Base-by-base conservation (phyloP, 2,888 invertebrate genomes). In the Galeruca laticollis region DNA sequence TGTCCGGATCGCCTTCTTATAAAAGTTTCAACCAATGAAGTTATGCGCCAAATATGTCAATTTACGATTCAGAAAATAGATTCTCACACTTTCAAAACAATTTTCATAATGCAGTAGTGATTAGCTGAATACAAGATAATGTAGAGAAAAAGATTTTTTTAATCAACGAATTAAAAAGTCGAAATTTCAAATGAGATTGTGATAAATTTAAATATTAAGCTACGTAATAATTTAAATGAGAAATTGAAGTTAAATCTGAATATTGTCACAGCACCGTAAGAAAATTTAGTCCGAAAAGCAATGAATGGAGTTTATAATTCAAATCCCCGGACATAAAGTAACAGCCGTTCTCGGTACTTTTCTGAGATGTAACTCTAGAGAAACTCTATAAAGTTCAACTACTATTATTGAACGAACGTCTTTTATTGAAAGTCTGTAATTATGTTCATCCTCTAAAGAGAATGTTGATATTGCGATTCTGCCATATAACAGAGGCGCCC, bases 311-410 rank as follows among this genome's bases (percentile, higher is more conserved):
- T 66, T 66, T 66, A 66, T 66, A 66, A 66, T 66, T 66, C 66
- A 66, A 66, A 59, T 59, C 66, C 59, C 47, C 33, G 20, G 69
- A 52, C 56, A 65, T 60, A 54, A 69, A 69, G 65, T 69, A 69
- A 69, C 69, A 69, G 63, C 65, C 69, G 60, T 54, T 65, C 59
- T 65, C 65, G 15, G 60, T 56, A 61, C 65, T 69, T 65, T 65
- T 54, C 60, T 43, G 57, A 59, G 57, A 68, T 68, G 63, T 51
- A 70, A 68, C 70, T 70, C 61, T 57, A 37, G 67, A 62, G 70
- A 63, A 70, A 70, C 67, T 70, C 67, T 63, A 70, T 68, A 68
- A 70, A 70, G 70, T 67, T 65, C 62, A 68, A 61, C 67, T 67
- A 68, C 70, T 70, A 70, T 66, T 68, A 70, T 70, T 70, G 70